Base-by-base conservation (phyloP, 2,797 vertebrate genomes). In the Rhinoraja longicauda region DNA sequence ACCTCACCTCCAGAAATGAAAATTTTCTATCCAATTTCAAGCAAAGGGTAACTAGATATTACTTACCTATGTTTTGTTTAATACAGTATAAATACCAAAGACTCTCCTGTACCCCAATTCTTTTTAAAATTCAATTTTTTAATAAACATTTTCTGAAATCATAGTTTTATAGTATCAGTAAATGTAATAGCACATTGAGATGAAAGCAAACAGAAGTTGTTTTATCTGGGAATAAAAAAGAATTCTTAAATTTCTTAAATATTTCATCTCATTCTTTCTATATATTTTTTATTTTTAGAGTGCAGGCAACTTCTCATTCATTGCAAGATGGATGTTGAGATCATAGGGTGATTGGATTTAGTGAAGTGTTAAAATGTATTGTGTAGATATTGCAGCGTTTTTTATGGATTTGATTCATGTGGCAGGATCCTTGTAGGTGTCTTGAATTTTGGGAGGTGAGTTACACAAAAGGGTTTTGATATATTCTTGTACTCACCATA, bases 1-100 rank as follows among this genome's bases (percentile, higher is more conserved):
- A 99, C 95, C 97, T 99, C 5, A 98, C 96, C 93, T 94, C 96
- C 45, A 97, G 96, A 57, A 97, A 97, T 76, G 97, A 97, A 93
- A 97, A 95, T 94, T 95, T 95, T n/a, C 92, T 93, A 93, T 93
- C 96, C 70, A 93, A 95, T 77, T 93, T 95, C 78, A 97, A 95
- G 93, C 95, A 97, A 79, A 98, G 97, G 97, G 99, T 99, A 95
- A 94, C 94, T 70, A 8, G 24, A 92, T 39, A 45, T 75, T 75
- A 53, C 10, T 92, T 53, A 0, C 45, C 26, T 1, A 73, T 73
- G 67, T 15, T 75, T 72, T 72, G 8, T 39, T 8, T 10, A 86
- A 10, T 3, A 70, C 32, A 45, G 5, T 7, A 91, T 21, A 45
- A 24, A 53, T 70, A 53, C 45, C 45, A 53, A 53, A 53, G 45